These are phyloP conservation scores for Rhinichthys klamathensis DNA, from an alignment of 2,113 vertebrate species.

Conservation along the genomic window DNA sequence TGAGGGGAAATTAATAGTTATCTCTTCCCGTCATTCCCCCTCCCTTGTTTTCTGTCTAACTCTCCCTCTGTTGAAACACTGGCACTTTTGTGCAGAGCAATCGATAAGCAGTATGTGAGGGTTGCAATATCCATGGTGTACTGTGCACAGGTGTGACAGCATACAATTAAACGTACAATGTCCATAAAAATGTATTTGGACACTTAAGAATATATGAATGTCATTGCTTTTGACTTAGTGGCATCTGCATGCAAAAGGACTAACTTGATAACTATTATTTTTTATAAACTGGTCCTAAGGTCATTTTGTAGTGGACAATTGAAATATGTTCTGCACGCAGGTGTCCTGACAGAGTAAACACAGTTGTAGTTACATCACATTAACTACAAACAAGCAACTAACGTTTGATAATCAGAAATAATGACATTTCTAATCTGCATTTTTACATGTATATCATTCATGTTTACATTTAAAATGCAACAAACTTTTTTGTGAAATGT, in stretches of 20 bases:
- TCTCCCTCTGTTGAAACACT: conserved; percentile 13
- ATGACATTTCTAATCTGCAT: background rate
- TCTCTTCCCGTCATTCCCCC: conserved; percentile 51
- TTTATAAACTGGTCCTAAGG: background rate
- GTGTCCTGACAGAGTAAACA: background rate
- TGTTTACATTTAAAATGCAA: no score
- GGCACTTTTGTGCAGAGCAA: background rate
- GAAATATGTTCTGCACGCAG: background rate
- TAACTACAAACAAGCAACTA: background rate
- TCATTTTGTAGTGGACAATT: background rate
- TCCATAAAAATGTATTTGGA: background rate
- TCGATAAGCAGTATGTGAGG: background rate
- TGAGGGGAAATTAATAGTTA: conserved; percentile 59
- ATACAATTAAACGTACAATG: background rate
- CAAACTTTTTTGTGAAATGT: no score
- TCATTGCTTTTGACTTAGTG: background rate
- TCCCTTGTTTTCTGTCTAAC: conserved; percentile 33
- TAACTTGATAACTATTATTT: background rate
- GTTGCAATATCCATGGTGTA: background rate
- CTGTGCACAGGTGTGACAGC: background rate
- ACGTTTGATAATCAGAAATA: background rate
- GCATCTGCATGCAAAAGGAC: background rate
- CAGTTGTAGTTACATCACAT: background rate
- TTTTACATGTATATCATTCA: background rate
- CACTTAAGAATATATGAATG: background rate